Base-by-base conservation (phyloP, 2,797 vertebrate species). In the Danio albolineatus region DNA sequence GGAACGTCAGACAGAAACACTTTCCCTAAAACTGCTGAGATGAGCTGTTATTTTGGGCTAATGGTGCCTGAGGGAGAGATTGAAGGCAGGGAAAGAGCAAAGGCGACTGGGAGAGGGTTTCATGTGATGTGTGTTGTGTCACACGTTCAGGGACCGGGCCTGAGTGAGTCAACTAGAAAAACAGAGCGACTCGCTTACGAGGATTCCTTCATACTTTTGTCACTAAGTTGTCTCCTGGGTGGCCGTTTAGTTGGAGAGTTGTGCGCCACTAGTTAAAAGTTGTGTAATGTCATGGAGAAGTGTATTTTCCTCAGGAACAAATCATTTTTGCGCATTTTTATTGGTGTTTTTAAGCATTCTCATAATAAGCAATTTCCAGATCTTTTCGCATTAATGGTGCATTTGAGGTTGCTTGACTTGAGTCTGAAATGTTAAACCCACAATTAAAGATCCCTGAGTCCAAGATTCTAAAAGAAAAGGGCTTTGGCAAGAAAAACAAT, bases 141-240 rank as follows among this genome's bases (percentile, higher is more conserved):
- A 57, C 76, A 77, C 76, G 71, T 62, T 83, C 66, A 49, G 73
- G 60, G 60, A 82, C 65, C 16, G 46, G 9, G 61, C 43, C 78
- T 74, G 46, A 69, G 60, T 82, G 80, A 87, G 73, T 83, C 82
- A 79, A 82, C 78, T 74, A 73, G 74, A 86, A 79, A 76, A 82
- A 79, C 62, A 74, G 17, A 78, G 43, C 17, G 9, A 60, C 54
- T 72, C 54, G 70, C 83, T 84, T 84, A 82, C 60, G 57, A 76
- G 64, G 73, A 54, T 75, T 81, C 82, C 57, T 70, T 79, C 73
- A 48, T 57, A 77, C 59, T 69, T 46, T 74, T 78, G 70, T 75
- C 74, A 48, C 65, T 70, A 66, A 41, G 61, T 57, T 74, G 71
- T 76, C 73, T 85, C 83, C 41, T 76, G 76, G 76, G 79, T 84